Base-by-base conservation (phyloP, 2,113 vertebrate species). In the Carlito syrichta region DNA sequence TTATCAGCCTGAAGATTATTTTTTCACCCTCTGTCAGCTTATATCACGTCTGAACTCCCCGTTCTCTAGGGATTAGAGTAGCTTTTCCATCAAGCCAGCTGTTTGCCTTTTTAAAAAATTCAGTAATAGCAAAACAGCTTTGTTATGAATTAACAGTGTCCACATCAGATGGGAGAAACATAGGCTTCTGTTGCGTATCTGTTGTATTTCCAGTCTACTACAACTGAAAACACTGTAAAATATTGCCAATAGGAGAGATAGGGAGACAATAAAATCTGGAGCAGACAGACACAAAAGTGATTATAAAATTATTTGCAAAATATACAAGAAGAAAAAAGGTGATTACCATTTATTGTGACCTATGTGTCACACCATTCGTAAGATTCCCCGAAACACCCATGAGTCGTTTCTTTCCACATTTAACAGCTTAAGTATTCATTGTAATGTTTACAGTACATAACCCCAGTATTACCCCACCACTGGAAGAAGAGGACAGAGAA, bases 1-100 rank as follows among this genome's bases (percentile, higher is more conserved):
- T 97, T 84, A 93, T 82, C 93, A 17, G 50, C 50, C 73, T 81
- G 86, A 68, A 97, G 90, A 96, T 97, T 82, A 89, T 81, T 97
- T 96, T 93, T 97, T 95, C 92, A 95, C 95, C 84, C 92, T 97
- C 95, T 97, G 87, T 97, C 97, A 98, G 76, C 25, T 97, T 95
- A 68, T 85, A 97, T 95, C 96, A 96, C 6, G 12, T 97, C 93
- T 90, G 84, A 97, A 86, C 95, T 94, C 48, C 38, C 71, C 63
- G 40, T 95, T 97, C 92, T 89, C 94, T 11, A 27, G 60, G 77
- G 84, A 98, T 92, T 88, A 93, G 54, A 22, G 76, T 62, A 95
- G 97, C 63, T 97, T 97, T 97, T 95, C 93, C 66, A 96, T 91
- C 74, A 95, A 90, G 52, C 63, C 95, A 97, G 92, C 91, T 98